Evolutionary conservation across 2,797 vertebrate genomes (phyloP).

Genomic region (Takifugu rubripes): DNA sequence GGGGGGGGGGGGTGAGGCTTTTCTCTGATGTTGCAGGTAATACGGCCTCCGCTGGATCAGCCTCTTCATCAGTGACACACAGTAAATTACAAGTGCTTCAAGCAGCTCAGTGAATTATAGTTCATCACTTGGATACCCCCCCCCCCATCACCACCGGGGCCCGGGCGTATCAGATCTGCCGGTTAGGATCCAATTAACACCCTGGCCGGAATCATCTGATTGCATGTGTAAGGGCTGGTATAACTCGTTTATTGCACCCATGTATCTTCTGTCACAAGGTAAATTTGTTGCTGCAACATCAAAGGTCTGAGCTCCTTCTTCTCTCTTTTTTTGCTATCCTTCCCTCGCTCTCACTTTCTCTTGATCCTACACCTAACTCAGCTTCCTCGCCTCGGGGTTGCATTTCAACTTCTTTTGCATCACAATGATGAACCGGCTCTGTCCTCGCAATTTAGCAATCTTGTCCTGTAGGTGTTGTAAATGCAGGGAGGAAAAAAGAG

Average conservation of each 20-base stretch:
- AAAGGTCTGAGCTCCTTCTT: constrained; percentile 78
- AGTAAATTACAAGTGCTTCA: constrained; percentile 99
- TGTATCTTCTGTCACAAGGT: constrained; percentile 98
- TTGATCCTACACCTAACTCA: constrained; percentile 61
- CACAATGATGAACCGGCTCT: constrained; percentile 85
- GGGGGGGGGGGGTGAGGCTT: constrained; percentile 49
- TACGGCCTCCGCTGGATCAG: constrained; percentile 97
- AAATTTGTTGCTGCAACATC: constrained; percentile 98
- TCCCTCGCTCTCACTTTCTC: constrained; percentile 78
- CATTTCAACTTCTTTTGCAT: constrained; percentile 90
- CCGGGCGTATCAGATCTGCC: constrained; percentile 97
- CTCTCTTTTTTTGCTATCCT: constrained; percentile 38
- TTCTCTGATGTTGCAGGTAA: constrained; percentile 94
- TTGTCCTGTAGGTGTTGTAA: constrained; percentile 84
- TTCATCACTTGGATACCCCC: constrained; percentile 98
- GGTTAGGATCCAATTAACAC: constrained; percentile 99
- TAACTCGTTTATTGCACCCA: constrained; percentile 97
- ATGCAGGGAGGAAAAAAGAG: constrained; percentile 40
- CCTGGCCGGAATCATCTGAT: constrained; percentile 99
- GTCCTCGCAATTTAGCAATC: constrained; percentile 89
- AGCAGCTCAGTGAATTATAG: constrained; percentile 98
- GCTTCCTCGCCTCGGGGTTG: constrained; percentile 84
- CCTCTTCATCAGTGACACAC: constrained; percentile 99
- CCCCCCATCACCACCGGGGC: constrained; percentile 86
- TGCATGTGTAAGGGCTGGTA: constrained; percentile 92